These are phyloP conservation scores for Trochalopteron elliotii DNA, from an alignment of 2,113 vertebrate species.

Conservation along the genomic window DNA sequence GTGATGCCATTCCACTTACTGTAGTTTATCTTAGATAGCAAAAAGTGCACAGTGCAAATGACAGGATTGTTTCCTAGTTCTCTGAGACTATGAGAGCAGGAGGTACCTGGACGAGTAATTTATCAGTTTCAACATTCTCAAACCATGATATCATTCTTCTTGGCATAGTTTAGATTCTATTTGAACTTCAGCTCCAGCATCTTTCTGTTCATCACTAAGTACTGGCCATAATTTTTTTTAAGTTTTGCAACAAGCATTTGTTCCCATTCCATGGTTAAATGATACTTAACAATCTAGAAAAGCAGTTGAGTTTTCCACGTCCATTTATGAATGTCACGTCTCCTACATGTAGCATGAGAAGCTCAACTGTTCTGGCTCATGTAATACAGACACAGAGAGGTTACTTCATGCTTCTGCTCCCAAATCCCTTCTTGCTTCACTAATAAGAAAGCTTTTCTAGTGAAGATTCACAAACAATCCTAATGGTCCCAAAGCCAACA, in stretches of 20 bases:
- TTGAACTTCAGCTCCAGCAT: not conserved
- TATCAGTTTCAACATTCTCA: not conserved
- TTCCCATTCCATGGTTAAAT: not conserved
- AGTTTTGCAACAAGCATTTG: not conserved
- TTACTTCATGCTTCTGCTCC: not conserved
- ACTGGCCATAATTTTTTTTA: not conserved
- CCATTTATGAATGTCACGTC: not conserved
- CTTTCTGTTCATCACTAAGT: not conserved
- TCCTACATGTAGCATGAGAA: not conserved
- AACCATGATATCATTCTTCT: not conserved
- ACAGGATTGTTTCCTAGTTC: slow-evolving; percentile 1
- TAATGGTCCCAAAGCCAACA: not conserved
- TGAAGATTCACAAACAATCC: not conserved
- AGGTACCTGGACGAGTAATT: not conserved
- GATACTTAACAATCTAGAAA: not conserved
- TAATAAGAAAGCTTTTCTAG: not conserved
- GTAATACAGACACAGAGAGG: not conserved
- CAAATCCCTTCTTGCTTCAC: not conserved
- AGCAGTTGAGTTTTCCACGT: not conserved
- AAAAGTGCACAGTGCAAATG: slow-evolving; percentile 62
- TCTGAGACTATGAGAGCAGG: not conserved
- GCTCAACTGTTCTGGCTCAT: not conserved
- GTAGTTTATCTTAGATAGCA: slow-evolving; percentile 5
- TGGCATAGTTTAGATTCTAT: not conserved
- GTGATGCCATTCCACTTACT: not conserved